Base-by-base conservation (phyloP, 2,888 invertebrate genomes). In the Parnassius mnemosyne region DNA sequence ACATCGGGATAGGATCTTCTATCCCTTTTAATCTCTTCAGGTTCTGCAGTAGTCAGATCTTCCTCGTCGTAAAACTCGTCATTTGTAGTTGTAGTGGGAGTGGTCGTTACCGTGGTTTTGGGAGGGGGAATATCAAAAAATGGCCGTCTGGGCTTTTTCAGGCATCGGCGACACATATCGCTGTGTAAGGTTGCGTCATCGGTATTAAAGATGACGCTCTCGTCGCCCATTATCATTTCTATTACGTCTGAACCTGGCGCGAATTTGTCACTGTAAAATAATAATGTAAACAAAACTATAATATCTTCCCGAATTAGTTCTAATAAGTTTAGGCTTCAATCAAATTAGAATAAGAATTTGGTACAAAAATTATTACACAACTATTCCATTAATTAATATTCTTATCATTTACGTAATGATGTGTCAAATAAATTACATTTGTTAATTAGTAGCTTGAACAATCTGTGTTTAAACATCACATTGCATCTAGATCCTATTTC, bases 151-250 rank as follows among this genome's bases (percentile, higher is more conserved):
- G 77, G 83, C 10, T 66, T 74, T 47, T 65, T 65, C 2, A 80
- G 68, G 53, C 87, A 89, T 0, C 73, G 74, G 1, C 65, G 67
- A 65, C 88, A 88, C 1, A 71, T 65, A 0, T 72, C 69, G 2
- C 65, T 63, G 10, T 68, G 67, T 9, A 83, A 65, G 0, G 65
- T 68, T 0, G 72, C 67, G 25, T 84, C 82, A 1, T 70, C 67
- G 2, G 61, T 68, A 63, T 81, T 73, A 69, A 70, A 82, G 11
- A 77, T 64, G 0, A 86, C 77, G 34, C 80, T 89, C 0, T 93
- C 94, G 74, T 96, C 96, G 0, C 96, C 97, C 68, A 97, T 87
- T 72, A 96, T 94, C 44, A 97, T 85, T 75, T 63, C 63, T 72
- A 96, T 94, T 42, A 96, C 85, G 16, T 95, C 95, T 0, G 93